Base-by-base conservation (phyloP, 2,888 invertebrate genomes). In the Agrotis exclamationis region DNA sequence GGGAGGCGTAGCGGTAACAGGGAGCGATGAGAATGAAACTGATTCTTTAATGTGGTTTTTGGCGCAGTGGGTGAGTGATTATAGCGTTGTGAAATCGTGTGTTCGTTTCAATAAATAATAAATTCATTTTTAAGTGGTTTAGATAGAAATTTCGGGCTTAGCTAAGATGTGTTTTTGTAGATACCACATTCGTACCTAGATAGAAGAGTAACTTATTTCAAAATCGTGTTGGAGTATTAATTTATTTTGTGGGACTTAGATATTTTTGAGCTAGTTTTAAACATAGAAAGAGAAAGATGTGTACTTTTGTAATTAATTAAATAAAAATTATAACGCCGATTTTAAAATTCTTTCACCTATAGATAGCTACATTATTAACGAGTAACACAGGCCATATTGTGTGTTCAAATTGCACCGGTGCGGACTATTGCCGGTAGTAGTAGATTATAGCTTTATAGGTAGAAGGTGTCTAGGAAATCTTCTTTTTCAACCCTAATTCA, bases 1-100 rank as follows among this genome's bases (percentile, higher is more conserved):
- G 59, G 67, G 74, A 24, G 1, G 0, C 54, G 73, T 1, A 44
- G 67, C 67, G 74, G 54, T 74, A 73, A 74, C 67, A 56, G 18
- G 14, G n/a, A 56, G 22, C 50, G 44, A 33, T 68, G 59, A 59
- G 20, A 9, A 74, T 48, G 48, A 48, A 33, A 56, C 74, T 74
- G 67, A 68, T 74, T 73, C 24, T 68, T 67, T 74, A 68, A 73
- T 72, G 47, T 1, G n/a, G 14, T 16, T 51, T 39, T 47, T 51
- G 65, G 50, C 24, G 57, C 66, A 58, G 50, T 45, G 50, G n/a
- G 7, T 54, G 47, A 48, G 39, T 54, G 45, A 56, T 56, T n/a
- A 14, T 7, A 20, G 13, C 6, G 33, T n/a, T 56, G n/a, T 33
- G 13, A n/a, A 14, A n/a, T 33, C 39, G 9, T 39, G 16, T 22